Base-by-base conservation (phyloP, 2,888 invertebrate species). In the Dryobota labecula region DNA sequence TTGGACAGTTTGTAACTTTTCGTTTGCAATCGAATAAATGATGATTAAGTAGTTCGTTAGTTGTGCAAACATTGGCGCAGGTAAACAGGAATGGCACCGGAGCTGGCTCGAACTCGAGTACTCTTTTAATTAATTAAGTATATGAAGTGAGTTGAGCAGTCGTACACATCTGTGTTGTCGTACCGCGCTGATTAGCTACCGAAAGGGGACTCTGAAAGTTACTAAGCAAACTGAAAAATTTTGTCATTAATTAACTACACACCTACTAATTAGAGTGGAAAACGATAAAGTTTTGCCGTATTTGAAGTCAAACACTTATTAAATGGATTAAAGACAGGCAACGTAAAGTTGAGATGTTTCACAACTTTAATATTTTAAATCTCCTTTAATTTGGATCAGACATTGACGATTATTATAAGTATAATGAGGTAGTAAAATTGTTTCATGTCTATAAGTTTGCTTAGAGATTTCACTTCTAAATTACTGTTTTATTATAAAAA, bases 51-150 rank as follows among this genome's bases (percentile, higher is more conserved):
- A 90, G 91, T 94, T 94, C 93, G 93, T 94, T 94, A 94, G 91
- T 89, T 85, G 87, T 87, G 87, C 91, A 94, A 94, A 94, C 93
- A 92, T 88, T 86, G 88, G 89, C 87, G 77, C 91, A 93, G 92
- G 94, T 93, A 94, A 94, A 93, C 91, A 93, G 84, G 81, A 61
- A 87, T 88, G 88, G 82, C 83, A 88, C 86, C 81, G 86, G 87
- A 91, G 87, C 89, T 88, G 86, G 78, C 81, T 87, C 84, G 82
- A 87, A 84, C 89, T 87, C 84, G 89, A 92, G 91, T 87, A 94
- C 94, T 92, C 94, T 94, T 94, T 94, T 93, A 94, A 94, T 95
- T 94, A 95, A 93, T 93, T 94, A 94, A 93, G 90, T 93, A 89
- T 92, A 91, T 92, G 90, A 88, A 92, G 88, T 83, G 89, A 90